Evolutionary conservation across 2,797 vertebrate genomes (phyloP).

Genomic region (Arnoldichthys spilopterus): DNA sequence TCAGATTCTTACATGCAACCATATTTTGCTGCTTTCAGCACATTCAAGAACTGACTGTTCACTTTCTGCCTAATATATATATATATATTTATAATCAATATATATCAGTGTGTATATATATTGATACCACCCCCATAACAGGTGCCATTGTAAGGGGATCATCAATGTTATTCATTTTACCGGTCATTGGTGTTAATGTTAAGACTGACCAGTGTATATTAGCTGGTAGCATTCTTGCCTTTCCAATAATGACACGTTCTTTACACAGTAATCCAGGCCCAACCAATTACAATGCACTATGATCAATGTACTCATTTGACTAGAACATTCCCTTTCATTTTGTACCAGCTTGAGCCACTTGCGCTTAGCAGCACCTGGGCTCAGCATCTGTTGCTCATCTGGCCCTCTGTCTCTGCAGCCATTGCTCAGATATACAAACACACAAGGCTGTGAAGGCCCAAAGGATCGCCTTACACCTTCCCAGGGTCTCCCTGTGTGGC

Average conservation of each 20-base stretch:
- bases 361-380: constrained; percentile 61
- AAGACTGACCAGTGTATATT: too few species aligned
- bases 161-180: too few species aligned
- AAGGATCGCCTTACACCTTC: constrained; percentile 41
- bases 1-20: too few species aligned
- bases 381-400: constrained; percentile 65
- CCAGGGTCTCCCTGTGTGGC: constrained; percentile 19
- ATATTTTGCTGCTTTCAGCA: too few species aligned
- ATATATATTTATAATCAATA: too few species aligned
- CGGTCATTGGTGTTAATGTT: too few species aligned
- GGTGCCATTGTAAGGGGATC: too few species aligned
- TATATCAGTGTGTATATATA: too few species aligned
- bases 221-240: background rate
- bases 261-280: background rate
- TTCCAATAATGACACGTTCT: background rate
- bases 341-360: constrained; percentile 18
- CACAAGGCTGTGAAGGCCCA: constrained; percentile 65
- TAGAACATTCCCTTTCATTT: constrained; percentile 55
- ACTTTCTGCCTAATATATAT: too few species aligned
- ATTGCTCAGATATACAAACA: constrained; percentile 64
- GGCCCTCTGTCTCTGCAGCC: constrained; percentile 33
- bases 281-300: constrained; percentile 16
- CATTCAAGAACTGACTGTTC: too few species aligned
- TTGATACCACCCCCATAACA: too few species aligned
- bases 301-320: constrained; percentile 49